These are phyloP conservation scores for Pandemis heparana DNA, from an alignment of 2,888 invertebrate species.

Conservation along the genomic window DNA sequence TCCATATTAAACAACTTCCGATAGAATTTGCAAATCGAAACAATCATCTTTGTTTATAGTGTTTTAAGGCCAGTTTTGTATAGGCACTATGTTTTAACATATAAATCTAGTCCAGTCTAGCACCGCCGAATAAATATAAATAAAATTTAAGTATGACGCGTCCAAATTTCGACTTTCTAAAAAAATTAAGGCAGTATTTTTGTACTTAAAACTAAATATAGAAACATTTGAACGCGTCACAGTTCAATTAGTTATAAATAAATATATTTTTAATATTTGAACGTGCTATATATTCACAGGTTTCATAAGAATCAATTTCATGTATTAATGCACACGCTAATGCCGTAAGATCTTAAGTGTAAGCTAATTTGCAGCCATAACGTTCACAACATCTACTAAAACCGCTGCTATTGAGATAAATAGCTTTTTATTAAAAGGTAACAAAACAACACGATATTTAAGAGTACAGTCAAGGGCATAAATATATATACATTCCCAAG, in stretches of 20 bases:
- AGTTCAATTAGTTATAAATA: constrained; percentile 25
- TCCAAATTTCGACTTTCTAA: constrained; percentile 20
- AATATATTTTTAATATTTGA: constrained; percentile 38
- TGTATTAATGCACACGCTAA: constrained; percentile 39
- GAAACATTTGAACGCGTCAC: constrained; percentile 31
- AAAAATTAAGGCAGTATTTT: constrained; percentile 41
- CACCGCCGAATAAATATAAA: constrained; percentile 27
- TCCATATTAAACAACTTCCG: constrained; percentile 24
- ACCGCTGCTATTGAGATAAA: neutral
- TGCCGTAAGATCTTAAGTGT: constrained; percentile 30
- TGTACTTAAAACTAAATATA: constrained; percentile 27
- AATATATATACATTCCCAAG: too few species aligned
- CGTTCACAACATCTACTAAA: constrained; percentile 19
- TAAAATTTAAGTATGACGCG: constrained; percentile 17
- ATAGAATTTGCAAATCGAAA: constrained; percentile 41
- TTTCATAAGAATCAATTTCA: constrained; percentile 42
- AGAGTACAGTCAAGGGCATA: too few species aligned
- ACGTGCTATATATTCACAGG: constrained; percentile 36
- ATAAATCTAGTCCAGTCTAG: constrained; percentile 29
- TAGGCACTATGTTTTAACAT: constrained; percentile 45
- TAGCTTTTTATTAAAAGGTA: neutral
- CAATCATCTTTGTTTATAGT: constrained; percentile 28
- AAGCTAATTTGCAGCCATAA: constrained; percentile 20
- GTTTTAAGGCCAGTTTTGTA: constrained; percentile 40
- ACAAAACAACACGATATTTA: neutral